These are phyloP conservation scores for Phortica okadai DNA, from an alignment of 2,888 invertebrate species.

Conservation along the genomic window DNA sequence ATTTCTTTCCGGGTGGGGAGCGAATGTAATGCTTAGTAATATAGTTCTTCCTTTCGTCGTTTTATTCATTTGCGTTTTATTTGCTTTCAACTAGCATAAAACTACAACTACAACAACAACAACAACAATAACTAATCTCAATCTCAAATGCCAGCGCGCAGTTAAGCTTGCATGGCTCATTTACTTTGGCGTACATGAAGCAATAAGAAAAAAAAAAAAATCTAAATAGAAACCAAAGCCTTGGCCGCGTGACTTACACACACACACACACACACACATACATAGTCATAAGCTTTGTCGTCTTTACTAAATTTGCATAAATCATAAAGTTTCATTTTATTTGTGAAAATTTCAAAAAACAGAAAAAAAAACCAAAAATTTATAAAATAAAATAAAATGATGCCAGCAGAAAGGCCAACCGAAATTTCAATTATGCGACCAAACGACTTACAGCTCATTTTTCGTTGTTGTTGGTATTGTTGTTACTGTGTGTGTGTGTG, in stretches of 20 bases:
- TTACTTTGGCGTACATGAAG: slow-evolving; percentile 4
- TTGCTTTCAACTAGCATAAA: not conserved
- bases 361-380: not conserved
- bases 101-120: not conserved
- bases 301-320: slow-evolving; percentile 10
- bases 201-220: not conserved
- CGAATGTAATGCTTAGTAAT: not conserved
- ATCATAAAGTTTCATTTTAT: slow-evolving; percentile 15
- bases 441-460: slow-evolving; percentile 9
- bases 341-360: not conserved
- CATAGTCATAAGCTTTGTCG: not conserved
- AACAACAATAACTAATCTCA: slow-evolving; percentile 8
- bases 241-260: slow-evolving; percentile 18
- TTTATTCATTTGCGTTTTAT: not conserved
- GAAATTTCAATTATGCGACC: not conserved
- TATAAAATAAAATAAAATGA: slow-evolving; percentile 1
- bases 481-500: not conserved
- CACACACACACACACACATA: not conserved
- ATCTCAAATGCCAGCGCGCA: slow-evolving; percentile 17
- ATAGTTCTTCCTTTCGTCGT: not conserved
- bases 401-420: not conserved
- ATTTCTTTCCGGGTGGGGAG: not conserved
- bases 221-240: not conserved
- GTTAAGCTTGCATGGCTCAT: slow-evolving; percentile 23
- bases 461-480: not conserved